Conservation (phyloP, 2,113 vertebrate genomes). For the Nibea coibor region DNA sequence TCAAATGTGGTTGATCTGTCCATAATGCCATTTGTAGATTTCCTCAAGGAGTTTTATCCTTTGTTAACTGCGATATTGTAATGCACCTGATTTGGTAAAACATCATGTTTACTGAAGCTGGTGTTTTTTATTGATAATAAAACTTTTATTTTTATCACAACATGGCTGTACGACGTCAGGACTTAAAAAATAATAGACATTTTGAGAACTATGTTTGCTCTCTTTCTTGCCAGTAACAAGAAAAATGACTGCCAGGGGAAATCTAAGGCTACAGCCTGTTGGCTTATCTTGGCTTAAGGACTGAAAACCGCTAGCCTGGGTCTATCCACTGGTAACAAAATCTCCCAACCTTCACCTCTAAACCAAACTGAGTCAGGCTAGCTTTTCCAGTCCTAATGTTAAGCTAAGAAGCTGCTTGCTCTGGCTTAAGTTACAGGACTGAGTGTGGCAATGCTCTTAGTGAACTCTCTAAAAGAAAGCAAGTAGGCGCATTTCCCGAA, state of each 20-base stretch:
- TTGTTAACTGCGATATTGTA: constrained; percentile 80
- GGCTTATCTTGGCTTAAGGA: background rate
- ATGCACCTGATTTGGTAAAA: constrained; percentile 78
- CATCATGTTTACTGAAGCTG: constrained; percentile 76
- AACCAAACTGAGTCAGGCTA: no score
- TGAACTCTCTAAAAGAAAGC: background rate
- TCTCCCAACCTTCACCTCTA: no score
- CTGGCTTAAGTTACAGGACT: background rate
- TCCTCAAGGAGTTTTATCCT: constrained; percentile 83
- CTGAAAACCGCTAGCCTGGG: background rate
- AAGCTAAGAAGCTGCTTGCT: background rate
- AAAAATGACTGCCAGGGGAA: no score
- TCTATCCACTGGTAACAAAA: background rate
- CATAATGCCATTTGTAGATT: constrained; percentile 82
- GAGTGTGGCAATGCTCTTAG: background rate
- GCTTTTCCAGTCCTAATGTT: background rate
- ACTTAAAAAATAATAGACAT: background rate
- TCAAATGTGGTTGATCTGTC: constrained; percentile 73
- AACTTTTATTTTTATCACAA: constrained; percentile 83
- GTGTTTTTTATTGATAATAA: constrained; percentile 78
- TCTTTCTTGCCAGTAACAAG: background rate
- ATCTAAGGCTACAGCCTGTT: background rate
- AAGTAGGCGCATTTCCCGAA: background rate
- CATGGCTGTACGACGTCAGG: constrained; percentile 49
- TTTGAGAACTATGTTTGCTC: background rate